Conservation (phyloP, 2,888 invertebrate species). For the Dasypolia templi region DNA sequence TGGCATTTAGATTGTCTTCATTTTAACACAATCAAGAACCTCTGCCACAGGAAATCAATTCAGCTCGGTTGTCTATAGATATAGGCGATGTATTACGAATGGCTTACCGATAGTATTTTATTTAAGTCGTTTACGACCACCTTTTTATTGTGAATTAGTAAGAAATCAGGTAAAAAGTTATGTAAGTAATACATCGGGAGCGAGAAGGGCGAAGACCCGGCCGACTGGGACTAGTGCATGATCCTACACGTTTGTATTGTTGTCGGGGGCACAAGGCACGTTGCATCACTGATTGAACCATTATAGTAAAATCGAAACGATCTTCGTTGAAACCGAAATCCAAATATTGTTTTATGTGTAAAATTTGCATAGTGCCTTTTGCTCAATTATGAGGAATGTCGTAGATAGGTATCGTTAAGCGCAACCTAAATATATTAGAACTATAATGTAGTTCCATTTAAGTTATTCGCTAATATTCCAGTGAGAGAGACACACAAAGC, state of each 20-base stretch:
- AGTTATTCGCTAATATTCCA: conserved; percentile 67
- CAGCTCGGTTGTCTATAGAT: conserved; percentile 71
- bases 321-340: conserved; percentile 79
- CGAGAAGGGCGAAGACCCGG: conserved; percentile 37
- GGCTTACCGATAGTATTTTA: conserved; percentile 75
- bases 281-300: conserved; percentile 78
- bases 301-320: conserved; percentile 72
- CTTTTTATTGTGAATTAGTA: conserved; percentile 52
- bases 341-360: conserved; percentile 82
- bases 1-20: conserved; percentile 59
- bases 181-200: conserved; percentile 54
- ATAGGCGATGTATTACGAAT: conserved; percentile 69
- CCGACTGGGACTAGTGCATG: conserved; percentile 55
- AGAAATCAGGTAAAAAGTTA: conserved; percentile 52
- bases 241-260: conserved; percentile 62
- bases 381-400: conserved; percentile 85
- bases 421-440: conserved; percentile 77
- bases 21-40: conserved; percentile 73
- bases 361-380: conserved; percentile 88
- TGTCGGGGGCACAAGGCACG: conserved; percentile 85
- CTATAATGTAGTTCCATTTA: conserved; percentile 75
- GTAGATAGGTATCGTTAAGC: conserved; percentile 78
- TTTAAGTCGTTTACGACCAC: conserved; percentile 66
- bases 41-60: conserved; percentile 67
- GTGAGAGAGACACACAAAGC: conserved; percentile 64